These are phyloP conservation scores for Philereme vetulata DNA, from an alignment of 2,888 invertebrate genomes.

Conservation along the genomic window DNA sequence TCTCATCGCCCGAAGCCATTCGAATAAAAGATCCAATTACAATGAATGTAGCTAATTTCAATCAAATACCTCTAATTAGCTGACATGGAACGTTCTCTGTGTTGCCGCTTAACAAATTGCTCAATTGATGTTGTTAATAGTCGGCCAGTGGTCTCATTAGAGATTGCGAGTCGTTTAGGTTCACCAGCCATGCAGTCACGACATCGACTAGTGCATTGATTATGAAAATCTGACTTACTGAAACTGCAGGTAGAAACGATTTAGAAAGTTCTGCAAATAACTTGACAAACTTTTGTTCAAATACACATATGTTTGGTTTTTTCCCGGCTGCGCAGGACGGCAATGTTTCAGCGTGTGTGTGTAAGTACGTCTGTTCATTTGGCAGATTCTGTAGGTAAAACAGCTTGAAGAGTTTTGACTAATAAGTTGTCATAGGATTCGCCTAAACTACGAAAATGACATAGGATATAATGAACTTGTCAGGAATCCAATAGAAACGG, in stretches of 20 bases:
- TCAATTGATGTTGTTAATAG: conserved; percentile 80
- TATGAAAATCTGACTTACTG: conserved; percentile 8
- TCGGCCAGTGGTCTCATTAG: conserved; percentile 58
- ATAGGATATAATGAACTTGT: too few species aligned
- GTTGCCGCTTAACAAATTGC: conserved; percentile 74
- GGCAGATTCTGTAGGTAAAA: too few species aligned
- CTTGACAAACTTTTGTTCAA: too few species aligned
- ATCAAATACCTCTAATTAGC: conserved; percentile 81
- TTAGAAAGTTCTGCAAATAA: background rate
- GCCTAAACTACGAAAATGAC: too few species aligned
- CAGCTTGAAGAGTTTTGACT: too few species aligned
- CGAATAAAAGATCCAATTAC: conserved; percentile 74
- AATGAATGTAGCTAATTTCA: conserved; percentile 79
- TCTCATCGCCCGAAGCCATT: conserved; percentile 61
- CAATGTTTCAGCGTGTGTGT: too few species aligned
- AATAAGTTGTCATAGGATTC: too few species aligned
- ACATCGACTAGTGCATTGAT: conserved; percentile 35
- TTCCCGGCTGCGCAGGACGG: too few species aligned
- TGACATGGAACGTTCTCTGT: conserved; percentile 75
- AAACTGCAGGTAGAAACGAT: background rate
- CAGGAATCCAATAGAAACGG: too few species aligned
- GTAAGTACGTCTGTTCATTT: too few species aligned
- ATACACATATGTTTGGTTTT: too few species aligned
- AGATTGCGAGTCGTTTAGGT: conserved; percentile 48
- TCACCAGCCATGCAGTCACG: conserved; percentile 56